A percentile compares a stretch with the other conserved stretches of the same genome.
These are phyloP conservation scores for Tupiocoris notatus DNA, from an alignment of 2,888 invertebrate species.

Conservation along the genomic window DNA sequence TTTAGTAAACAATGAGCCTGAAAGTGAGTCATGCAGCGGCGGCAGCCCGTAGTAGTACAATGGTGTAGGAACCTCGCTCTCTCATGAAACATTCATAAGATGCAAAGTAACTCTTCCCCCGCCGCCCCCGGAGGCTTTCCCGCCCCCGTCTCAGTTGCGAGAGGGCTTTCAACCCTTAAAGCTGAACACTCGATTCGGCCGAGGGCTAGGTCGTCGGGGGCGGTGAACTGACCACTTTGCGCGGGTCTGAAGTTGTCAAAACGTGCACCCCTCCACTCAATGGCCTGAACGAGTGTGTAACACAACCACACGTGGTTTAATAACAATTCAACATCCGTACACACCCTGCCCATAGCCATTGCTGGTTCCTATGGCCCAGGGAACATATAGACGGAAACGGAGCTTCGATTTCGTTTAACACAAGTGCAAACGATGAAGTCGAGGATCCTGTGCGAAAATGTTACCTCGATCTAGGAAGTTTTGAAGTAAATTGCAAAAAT, in stretches of 20 bases:
- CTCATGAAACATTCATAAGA: slow-evolving; percentile 49
- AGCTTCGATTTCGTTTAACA: too few relatives aligned
- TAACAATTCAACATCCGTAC: background rate
- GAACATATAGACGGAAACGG: too few relatives aligned
- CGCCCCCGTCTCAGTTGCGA: slow-evolving; percentile 5
- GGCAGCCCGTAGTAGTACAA: slow-evolving; percentile 40
- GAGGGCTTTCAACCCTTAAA: slow-evolving; percentile 34
- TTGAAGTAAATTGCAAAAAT: too few relatives aligned
- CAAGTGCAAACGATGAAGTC: too few relatives aligned
- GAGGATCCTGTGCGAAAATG: too few relatives aligned
- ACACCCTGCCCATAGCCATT: too few relatives aligned
- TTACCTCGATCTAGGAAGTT: too few relatives aligned
- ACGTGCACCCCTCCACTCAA: background rate
- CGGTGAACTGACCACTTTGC: background rate
- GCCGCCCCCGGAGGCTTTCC: slow-evolving; percentile 13
- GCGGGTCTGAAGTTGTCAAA: background rate
- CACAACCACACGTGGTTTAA: slow-evolving; percentile 6
- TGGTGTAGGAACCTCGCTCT: slow-evolving; percentile 44
- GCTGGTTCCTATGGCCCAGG: too few relatives aligned
- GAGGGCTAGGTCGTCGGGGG: background rate
- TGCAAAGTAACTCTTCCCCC: slow-evolving; percentile 46
- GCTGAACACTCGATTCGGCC: slow-evolving; percentile 39
- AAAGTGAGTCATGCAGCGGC: slow-evolving; percentile 49
- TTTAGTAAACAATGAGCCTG: slow-evolving; percentile 50
- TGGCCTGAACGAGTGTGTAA: too few relatives aligned